Evolutionary conservation across 2,888 invertebrate species (phyloP), one percentile per base, ranked within the genome.

Genomic region (Sturmia bella): DNA sequence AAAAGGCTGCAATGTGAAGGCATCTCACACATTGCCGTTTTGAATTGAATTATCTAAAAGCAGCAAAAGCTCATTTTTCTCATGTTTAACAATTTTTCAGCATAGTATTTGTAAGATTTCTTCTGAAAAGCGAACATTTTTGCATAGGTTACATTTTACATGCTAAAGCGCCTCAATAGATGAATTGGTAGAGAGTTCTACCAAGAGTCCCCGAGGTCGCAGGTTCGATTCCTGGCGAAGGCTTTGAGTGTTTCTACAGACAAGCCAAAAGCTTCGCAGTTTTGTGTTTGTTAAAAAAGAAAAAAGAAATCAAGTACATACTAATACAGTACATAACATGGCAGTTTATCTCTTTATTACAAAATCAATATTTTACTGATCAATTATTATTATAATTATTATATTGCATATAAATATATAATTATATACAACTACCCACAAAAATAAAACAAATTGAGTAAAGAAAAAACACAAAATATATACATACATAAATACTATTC

Each of bases 351-450:
- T 56, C 64, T 56, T 66, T 15, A 79, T 72, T 43, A 43, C 32
- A 32, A 73, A 73, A 68, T 32, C 43, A 73, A 63, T 75, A 75
- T 63, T 76, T 69, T 54, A 69, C 61, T 61, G 69, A 69, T 76
- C 61, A 76, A 69, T 76, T 69, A 76, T 76, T 75, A 48, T 66
- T 64, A 74, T 64, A 15, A 75, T 72, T 19, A 70, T 57, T 41
- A 56, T 39, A 64, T 48, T 84, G 83, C 85, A 84, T 85, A 85
- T 13, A 83, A 77, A 84, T 83, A 84, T 77, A 85, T 83, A 83
- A 84, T 82, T 84, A 85, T 83, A 85, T 84, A 86, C 83, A 85
- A 84, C 84, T 85, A 85, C 83, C 80, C 75, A 86, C 84, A 85
- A 83, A 32, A 75, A 82, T 80, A 83, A 64, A 70, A 73, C 64